These are phyloP conservation scores for Microctenopoma steveboyesi DNA, from an alignment of 2,797 vertebrate genomes.

Conservation along the genomic window DNA sequence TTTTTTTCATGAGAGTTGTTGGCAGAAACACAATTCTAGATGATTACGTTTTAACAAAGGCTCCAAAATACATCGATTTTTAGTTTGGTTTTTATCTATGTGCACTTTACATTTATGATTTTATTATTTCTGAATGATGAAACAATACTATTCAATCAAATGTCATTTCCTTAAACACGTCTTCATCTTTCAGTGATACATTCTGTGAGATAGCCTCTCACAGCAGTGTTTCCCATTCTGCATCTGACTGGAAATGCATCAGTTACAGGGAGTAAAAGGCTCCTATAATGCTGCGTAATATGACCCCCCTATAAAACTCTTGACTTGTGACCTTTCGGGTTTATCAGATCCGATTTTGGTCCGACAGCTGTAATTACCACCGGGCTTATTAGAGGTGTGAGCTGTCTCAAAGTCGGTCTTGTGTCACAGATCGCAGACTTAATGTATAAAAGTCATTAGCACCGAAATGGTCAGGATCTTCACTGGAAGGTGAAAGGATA, in stretches of 20 bases:
- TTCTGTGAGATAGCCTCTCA: neutral
- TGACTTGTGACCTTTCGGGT: conserved; percentile 33
- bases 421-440: conserved; percentile 55
- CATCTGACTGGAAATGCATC: conserved; percentile 1
- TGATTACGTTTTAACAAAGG: no score
- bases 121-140: no score
- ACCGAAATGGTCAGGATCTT: conserved; percentile 47
- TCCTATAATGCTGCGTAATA: neutral
- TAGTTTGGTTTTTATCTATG: no score
- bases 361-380: conserved; percentile 32
- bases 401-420: conserved; percentile 29
- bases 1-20: neutral
- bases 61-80: no score
- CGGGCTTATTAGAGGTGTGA: conserved; percentile 49
- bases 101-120: no score
- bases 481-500: conserved; percentile 13
- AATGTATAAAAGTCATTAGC: conserved; percentile 53
- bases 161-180: no score
- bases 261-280: neutral
- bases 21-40: neutral
- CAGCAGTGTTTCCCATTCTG: neutral
- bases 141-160: no score
- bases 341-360: conserved; percentile 26
- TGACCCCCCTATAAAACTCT: neutral
- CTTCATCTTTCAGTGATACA: neutral